These are phyloP conservation scores for Oxycera nigricornis DNA, from an alignment of 2,888 invertebrate species.

Conservation along the genomic window DNA sequence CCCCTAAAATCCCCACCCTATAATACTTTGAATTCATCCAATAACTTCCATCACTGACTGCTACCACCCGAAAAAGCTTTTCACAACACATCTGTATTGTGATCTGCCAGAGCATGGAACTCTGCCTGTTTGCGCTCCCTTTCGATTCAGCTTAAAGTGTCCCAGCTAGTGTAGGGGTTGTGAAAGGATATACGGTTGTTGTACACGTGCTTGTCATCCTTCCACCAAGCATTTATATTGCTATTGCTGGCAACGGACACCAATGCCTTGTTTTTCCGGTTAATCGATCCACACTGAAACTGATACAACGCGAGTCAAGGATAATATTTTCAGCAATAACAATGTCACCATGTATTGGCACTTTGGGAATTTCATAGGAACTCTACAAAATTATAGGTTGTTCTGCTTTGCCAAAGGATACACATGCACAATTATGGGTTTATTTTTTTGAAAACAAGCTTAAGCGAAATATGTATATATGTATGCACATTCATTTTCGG, in stretches of 20 bases:
- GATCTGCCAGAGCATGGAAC: neutral
- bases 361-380: neutral
- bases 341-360: neutral
- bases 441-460: neutral
- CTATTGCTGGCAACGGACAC: neutral
- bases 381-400: neutral
- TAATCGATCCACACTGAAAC: neutral
- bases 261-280: neutral
- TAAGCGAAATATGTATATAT: no score
- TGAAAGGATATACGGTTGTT: neutral
- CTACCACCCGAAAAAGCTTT: neutral
- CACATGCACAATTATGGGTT: neutral
- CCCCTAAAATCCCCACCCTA: no score
- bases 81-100: conserved; percentile 2
- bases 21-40: neutral
- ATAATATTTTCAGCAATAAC: neutral
- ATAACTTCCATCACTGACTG: neutral
- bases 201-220: conserved; percentile 16
- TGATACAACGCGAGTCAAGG: neutral
- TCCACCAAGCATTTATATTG: neutral
- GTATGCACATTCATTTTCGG: neutral
- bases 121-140: neutral
- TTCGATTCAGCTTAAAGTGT: neutral
- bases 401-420: neutral
- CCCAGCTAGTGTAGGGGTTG: neutral